Evolutionary conservation across 2,888 invertebrate genomes (phyloP).

Genomic region (Brachyptera putata): DNA sequence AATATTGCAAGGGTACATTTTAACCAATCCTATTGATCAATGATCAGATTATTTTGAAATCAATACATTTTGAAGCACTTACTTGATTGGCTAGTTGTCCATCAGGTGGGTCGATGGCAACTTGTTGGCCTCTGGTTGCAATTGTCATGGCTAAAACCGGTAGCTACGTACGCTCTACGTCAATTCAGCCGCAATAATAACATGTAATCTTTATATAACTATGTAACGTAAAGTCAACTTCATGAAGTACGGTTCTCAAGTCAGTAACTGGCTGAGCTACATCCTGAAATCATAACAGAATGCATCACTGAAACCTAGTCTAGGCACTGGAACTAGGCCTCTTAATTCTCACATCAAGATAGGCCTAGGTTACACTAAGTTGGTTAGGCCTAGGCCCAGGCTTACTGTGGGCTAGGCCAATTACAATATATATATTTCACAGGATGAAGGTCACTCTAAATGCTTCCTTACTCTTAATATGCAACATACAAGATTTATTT

Average conservation of each 20-base stretch:
- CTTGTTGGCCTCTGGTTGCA: constrained; percentile 58
- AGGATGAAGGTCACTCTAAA: neutral
- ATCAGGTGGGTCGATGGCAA: constrained; percentile 55
- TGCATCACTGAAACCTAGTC: no score
- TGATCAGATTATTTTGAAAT: no score
- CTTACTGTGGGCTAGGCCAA: neutral
- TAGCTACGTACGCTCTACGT: neutral
- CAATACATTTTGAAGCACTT: constrained; percentile 20
- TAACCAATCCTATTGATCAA: no score
- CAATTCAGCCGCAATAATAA: constrained; percentile 22
- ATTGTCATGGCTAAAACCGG: constrained; percentile 52
- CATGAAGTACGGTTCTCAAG: constrained; percentile 41
- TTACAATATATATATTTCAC: neutral
- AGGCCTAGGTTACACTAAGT: neutral
- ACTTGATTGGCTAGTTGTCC: constrained; percentile 35
- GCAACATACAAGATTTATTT: neutral
- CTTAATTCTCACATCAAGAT: no score
- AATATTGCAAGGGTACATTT: no score
- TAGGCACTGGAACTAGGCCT: no score
- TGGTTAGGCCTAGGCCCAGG: neutral
- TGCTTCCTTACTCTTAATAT: neutral
- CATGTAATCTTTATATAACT: constrained; percentile 25
- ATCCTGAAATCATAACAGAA: constrained; percentile 45
- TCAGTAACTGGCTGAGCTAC: constrained; percentile 46
- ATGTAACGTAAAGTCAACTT: constrained; percentile 23